A percentile compares a stretch with the other conserved stretches of the same genome.
phyloP scores from a whole-genome alignment of 2,797 vertebrate genomes.

The Anableps anableps region DNA sequence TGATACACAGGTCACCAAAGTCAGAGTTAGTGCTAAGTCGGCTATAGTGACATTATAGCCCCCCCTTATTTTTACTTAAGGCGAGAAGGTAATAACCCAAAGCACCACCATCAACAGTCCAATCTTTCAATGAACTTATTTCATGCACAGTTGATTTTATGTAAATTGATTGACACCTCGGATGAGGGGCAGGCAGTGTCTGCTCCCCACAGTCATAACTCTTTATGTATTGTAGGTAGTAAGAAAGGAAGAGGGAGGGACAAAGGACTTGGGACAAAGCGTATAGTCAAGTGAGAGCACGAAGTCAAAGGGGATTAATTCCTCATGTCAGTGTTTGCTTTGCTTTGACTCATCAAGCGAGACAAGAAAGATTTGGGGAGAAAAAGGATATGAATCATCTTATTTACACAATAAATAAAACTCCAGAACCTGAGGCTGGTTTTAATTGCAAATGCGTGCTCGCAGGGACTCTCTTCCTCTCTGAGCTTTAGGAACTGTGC shows the following conservation, averaged over 20 bases:
- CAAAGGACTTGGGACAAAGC: conserved; percentile 50
- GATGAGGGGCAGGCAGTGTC: conserved; percentile 71
- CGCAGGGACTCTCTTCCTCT: conserved; percentile 83
- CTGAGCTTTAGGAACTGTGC: conserved; percentile 85
- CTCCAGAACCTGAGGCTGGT: conserved; percentile 86
- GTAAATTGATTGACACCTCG: conserved; percentile 93
- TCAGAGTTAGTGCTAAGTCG: conserved; percentile 76
- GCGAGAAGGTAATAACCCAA: conserved; percentile 75
- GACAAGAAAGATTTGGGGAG: conserved; percentile 68
- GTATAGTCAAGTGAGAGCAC: conserved; percentile 9
- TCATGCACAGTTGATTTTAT: conserved; percentile 91
- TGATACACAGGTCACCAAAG: conserved; percentile 72
- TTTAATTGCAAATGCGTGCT: conserved; percentile 97
- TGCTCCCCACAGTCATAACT: conserved; percentile 87
- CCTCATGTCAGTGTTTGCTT: conserved; percentile 72
- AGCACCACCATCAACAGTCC: conserved; percentile 71
- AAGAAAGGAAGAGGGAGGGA: conserved; percentile 45
- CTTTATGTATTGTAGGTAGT: conserved; percentile 80
- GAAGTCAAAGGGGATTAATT: conserved; percentile 9
- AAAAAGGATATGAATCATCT: conserved; percentile 81
- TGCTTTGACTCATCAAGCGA: conserved; percentile 59
- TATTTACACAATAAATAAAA: conserved; percentile 91
- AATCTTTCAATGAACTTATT: conserved; percentile 86
- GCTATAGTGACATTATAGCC: conserved; percentile 76
- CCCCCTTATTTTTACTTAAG: conserved; percentile 71